phyloP scores from a whole-genome alignment of 2,113 vertebrate genomes.

The Aphyosemion australe region DNA sequence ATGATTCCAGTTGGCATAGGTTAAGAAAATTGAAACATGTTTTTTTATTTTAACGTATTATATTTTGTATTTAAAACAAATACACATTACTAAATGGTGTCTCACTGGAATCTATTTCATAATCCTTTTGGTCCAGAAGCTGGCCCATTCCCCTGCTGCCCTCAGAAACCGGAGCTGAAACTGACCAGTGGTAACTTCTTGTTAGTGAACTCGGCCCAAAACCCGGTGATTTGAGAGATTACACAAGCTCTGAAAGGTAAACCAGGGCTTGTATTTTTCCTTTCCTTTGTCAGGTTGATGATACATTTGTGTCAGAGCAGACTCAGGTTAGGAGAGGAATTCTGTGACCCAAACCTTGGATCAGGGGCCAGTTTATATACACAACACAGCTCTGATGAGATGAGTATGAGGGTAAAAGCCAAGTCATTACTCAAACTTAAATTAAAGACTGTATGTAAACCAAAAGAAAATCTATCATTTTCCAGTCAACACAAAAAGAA shows the following conservation, averaged over 20 bases:
- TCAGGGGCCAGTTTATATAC: constrained; percentile 57
- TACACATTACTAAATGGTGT: constrained; percentile 4
- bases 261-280: constrained; percentile 21
- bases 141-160: constrained; percentile 28
- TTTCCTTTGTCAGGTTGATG: constrained; percentile 20
- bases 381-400: constrained; percentile 62
- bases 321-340: constrained; percentile 46
- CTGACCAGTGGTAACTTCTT: constrained; percentile 12
- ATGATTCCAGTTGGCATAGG: too few relatives aligned
- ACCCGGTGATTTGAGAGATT: constrained; percentile 35
- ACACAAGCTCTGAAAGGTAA: constrained; percentile 23
- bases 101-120: constrained; percentile 36
- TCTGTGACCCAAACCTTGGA: constrained; percentile 56
- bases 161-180: constrained; percentile 60
- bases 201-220: constrained; percentile 37
- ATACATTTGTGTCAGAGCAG: constrained; percentile 44
- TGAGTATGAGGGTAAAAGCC: constrained; percentile 63
- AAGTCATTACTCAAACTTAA: constrained; percentile 68
- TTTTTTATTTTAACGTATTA: too few relatives aligned
- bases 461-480: constrained; percentile 71
- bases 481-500: constrained; percentile 51
- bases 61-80: background rate
- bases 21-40: too few relatives aligned
- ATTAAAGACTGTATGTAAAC: constrained; percentile 69
- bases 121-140: constrained; percentile 22